These are phyloP conservation scores for Eurosta solidaginis DNA, from an alignment of 1,140 invertebrate species.

Conservation along the genomic window DNA sequence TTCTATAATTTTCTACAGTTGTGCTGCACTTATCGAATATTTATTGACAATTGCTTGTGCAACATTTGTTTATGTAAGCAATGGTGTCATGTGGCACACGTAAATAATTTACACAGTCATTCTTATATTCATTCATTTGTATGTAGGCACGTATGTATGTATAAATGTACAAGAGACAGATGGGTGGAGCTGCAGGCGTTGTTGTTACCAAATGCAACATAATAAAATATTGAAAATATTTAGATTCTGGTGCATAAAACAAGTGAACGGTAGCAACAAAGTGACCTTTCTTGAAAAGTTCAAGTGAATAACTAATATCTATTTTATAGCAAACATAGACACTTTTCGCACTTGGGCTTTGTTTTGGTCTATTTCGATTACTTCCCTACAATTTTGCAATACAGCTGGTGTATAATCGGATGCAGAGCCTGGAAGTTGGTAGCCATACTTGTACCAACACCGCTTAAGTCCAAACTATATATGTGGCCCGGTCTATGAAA, in stretches of 20 bases:
- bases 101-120: background rate
- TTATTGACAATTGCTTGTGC: conserved; percentile 25
- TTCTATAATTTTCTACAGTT: conserved; percentile 17
- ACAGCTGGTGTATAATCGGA: too few species aligned
- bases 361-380: background rate
- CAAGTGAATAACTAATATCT: background rate
- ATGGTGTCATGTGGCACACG: conserved; percentile 12
- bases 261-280: background rate
- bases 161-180: background rate
- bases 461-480: too few species aligned
- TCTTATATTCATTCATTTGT: background rate
- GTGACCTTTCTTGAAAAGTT: background rate
- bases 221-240: conserved; percentile 7
- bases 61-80: conserved; percentile 13
- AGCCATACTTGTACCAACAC: too few species aligned
- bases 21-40: conserved; percentile 15
- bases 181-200: background rate
- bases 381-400: too few species aligned
- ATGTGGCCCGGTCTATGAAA: too few species aligned
- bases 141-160: background rate
- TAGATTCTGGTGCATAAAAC: background rate
- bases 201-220: conserved; percentile 6
- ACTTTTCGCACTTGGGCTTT: background rate
- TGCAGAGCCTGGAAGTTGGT: too few species aligned
- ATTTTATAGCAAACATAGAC: background rate